Percentiles rank a stretch among this genome's conserved stretches.
Evolutionary conservation across 2,888 invertebrate species (phyloP).

Genomic region (Cosmia pyralina): DNA sequence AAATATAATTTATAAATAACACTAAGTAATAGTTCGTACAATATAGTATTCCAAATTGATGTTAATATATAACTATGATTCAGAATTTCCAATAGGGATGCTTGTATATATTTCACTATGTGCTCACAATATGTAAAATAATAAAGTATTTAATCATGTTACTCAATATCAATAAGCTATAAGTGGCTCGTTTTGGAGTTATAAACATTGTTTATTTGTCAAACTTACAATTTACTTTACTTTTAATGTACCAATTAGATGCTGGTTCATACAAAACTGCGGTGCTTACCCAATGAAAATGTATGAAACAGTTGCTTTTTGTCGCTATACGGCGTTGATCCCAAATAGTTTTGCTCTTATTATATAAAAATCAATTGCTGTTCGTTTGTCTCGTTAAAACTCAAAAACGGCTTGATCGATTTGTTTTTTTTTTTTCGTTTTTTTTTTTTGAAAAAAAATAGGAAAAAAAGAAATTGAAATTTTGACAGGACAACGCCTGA

Average conservation of each 20-base stretch:
- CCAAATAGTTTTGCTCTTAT: too few species aligned
- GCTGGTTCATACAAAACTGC: not conserved
- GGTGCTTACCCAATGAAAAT: not conserved
- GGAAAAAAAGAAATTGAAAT: too few species aligned
- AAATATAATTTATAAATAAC: slow-evolving; percentile 17
- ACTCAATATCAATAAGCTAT: slow-evolving; percentile 37
- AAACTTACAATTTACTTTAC: too few species aligned
- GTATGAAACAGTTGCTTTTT: not conserved
- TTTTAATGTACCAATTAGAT: not conserved
- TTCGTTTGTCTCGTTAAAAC: too few species aligned
- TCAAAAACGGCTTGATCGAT: too few species aligned
- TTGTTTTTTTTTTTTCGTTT: too few species aligned
- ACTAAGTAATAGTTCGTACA: slow-evolving; percentile 16
- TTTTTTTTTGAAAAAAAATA: not conserved
- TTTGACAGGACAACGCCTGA: too few species aligned
- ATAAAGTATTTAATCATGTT: slow-evolving; percentile 30
- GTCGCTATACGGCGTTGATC: too few species aligned
- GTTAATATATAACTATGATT: slow-evolving; percentile 25
- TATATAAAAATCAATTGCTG: too few species aligned
- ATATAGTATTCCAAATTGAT: slow-evolving; percentile 34
- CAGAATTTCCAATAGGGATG: slow-evolving; percentile 22
- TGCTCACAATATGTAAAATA: slow-evolving; percentile 18
- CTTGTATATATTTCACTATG: slow-evolving; percentile 42
- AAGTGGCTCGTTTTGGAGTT: slow-evolving; percentile 53
- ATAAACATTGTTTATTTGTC: not conserved